Percentiles rank a stretch among this genome's conserved stretches.
Conservation (phyloP, 1,140 invertebrate genomes). For the Drosophila watanabei region DNA sequence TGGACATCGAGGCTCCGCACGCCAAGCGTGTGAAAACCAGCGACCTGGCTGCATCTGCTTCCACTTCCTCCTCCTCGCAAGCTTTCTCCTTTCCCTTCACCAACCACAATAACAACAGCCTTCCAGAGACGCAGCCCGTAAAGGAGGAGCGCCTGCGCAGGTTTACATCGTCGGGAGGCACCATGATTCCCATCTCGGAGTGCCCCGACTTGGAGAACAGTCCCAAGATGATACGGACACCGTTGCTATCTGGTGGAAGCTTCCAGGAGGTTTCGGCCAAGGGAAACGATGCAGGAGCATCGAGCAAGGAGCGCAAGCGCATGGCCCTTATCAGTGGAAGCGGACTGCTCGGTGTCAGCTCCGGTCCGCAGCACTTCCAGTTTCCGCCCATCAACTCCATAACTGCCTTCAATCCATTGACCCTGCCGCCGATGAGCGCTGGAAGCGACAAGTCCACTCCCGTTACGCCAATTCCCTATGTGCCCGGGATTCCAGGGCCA, state of each 20-base stretch:
- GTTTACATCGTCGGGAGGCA: constrained; percentile 80
- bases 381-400: constrained; percentile 88
- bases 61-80: constrained; percentile 8
- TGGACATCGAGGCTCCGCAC: constrained; percentile 27
- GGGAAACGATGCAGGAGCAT: constrained; percentile 10
- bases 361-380: constrained; percentile 86
- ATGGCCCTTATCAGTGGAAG: neutral
- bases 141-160: constrained; percentile 77
- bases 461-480: constrained; percentile 92
- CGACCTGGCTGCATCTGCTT: constrained; percentile 7
- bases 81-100: constrained; percentile 33
- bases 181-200: constrained; percentile 80
- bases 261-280: constrained; percentile 80
- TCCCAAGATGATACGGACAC: constrained; percentile 81
- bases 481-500: constrained; percentile 94
- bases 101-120: constrained; percentile 16
- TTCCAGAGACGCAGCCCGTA: constrained; percentile 24
- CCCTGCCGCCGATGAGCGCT: constrained; percentile 85
- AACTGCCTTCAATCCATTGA: constrained; percentile 91
- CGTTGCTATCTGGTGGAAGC: constrained; percentile 78
- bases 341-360: constrained; percentile 16
- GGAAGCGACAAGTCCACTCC: constrained; percentile 86
- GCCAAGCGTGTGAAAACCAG: constrained; percentile 49
- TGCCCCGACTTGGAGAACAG: constrained; percentile 79
- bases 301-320: constrained; percentile 63